A percentile compares a stretch with the other conserved stretches of the same genome.
These are phyloP conservation scores for Sceloporus undulatus DNA, from an alignment of 2,113 vertebrate species.

Conservation along the genomic window DNA sequence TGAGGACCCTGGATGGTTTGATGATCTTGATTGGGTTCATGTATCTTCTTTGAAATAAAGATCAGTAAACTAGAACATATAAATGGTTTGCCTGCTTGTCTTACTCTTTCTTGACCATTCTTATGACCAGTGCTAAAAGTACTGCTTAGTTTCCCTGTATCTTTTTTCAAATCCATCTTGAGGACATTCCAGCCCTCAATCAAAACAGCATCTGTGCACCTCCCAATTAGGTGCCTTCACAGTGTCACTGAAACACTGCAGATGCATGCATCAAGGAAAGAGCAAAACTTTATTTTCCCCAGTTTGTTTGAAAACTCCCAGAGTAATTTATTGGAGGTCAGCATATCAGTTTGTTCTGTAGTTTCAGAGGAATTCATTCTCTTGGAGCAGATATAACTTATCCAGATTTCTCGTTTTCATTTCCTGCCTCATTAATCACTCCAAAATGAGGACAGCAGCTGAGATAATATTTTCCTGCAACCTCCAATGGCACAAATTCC, in stretches of 20 bases:
- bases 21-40: not conserved
- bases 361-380: conserved; percentile 69
- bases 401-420: conserved; percentile 74
- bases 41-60: not conserved
- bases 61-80: not conserved
- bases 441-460: conserved; percentile 57
- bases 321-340: conserved; percentile 65
- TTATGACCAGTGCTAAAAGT: conserved; percentile 32
- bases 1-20: not conserved
- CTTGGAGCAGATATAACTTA: conserved; percentile 71
- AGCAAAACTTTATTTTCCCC: conserved; percentile 46
- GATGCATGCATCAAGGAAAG: not conserved
- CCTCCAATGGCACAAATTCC: conserved; percentile 8
- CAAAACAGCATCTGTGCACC: not conserved
- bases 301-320: conserved; percentile 57
- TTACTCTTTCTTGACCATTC: conserved; percentile 26
- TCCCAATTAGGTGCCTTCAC: rapidly evolving
- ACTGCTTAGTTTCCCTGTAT: conserved; percentile 1
- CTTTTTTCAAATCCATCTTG: conserved; percentile 16
- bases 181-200: conserved; percentile 24
- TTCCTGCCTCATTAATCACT: conserved; percentile 76
- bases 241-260: not conserved
- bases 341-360: conserved; percentile 56
- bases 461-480: conserved; percentile 57
- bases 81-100: not conserved